A percentile compares a stretch with the other conserved stretches of the same genome.
Conservation (phyloP, 2,888 invertebrate genomes). For the Rotaria macrura region DNA sequence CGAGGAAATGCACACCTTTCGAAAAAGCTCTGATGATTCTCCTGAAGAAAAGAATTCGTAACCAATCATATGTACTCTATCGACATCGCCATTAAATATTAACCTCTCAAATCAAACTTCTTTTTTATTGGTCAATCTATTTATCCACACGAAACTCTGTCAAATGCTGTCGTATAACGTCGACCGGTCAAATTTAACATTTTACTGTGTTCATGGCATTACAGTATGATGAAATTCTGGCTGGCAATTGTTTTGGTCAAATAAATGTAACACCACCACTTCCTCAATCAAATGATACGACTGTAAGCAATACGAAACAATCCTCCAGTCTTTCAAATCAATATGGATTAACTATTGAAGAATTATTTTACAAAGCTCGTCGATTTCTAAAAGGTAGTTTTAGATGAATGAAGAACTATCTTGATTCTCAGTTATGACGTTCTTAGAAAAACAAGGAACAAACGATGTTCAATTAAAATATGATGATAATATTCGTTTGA, state of each 20-base stretch:
- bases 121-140: background rate
- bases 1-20: too few species aligned
- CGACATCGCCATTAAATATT: background rate
- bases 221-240: background rate
- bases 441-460: background rate
- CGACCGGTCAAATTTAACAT: background rate
- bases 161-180: background rate
- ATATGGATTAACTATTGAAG: background rate
- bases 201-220: background rate
- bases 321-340: background rate
- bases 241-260: background rate
- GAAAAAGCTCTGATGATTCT: too few species aligned
- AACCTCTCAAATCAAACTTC: background rate
- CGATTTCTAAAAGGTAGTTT: conserved; percentile 25
- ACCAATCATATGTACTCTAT: background rate
- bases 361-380: conserved; percentile 21
- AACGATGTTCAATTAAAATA: conserved; percentile 86
- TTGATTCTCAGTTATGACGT: too few species aligned
- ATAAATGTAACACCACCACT: background rate
- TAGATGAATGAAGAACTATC: too few species aligned
- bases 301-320: background rate
- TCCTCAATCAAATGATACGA: background rate
- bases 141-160: background rate
- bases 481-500: conserved; percentile 76
- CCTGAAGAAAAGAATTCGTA: too few species aligned